Base-by-base conservation (phyloP, 1,140 invertebrate species). In the Nebria ingens region DNA sequence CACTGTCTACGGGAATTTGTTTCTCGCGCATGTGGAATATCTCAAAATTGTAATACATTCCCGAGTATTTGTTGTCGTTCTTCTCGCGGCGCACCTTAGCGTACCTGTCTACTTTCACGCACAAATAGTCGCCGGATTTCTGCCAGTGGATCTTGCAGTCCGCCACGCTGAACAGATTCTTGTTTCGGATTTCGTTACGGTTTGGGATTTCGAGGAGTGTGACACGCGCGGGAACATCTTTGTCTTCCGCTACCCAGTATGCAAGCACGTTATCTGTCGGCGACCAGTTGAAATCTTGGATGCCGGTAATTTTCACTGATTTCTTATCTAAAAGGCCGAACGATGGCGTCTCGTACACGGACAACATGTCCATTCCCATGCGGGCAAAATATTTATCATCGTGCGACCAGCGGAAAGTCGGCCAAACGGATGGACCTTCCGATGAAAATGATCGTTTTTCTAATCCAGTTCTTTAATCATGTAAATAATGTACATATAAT, bases 71-170 rank as follows among this genome's bases (percentile, higher is more conserved):
- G 60, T 80, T 79, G 56, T 93, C 86, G 67, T 75, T 91, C 76
- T 84, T 94, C 72, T 86, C 96, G 78, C 86, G 94, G 74, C 86
- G 85, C n/a, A 86, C 79, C 76, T 98, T 98, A 2, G 88, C 86
- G 71, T 97, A 99, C 56, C 97, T 83, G 72, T 98, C 95, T 0
- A 98, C 96, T 78, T 98, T 98, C 0, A 98, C 95, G 68, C 96
- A 98, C 13, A 98, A 76, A 71, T 95, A 97, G 68, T 98, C 93
- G 4, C 97, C 97, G 55, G 85, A 91, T 71, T 97, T 98, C 73
- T 99, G 97, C 97, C 97, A 99, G 70, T 95, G 93, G 67, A 99
- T 93, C 66, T 96, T 96, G 73, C 95, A 98, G 63, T 98, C 94
- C 9, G 94, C 91, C 0, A 99, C 97, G 63, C 92, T 97, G 77